These are phyloP conservation scores for Latrodectus geometricus DNA, from an alignment of 1,140 invertebrate species.

Conservation along the genomic window DNA sequence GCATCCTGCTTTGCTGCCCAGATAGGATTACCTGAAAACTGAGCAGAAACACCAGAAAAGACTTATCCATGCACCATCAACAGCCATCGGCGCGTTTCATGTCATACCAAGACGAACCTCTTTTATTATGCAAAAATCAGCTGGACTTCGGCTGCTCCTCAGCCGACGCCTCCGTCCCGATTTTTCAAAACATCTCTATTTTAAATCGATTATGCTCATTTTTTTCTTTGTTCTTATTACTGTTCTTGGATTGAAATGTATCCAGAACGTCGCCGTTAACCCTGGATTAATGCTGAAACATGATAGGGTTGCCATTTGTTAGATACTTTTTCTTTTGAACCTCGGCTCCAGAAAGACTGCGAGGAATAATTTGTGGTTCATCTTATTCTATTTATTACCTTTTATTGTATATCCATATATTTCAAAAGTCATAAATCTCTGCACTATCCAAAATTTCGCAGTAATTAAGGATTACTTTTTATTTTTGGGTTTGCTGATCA, in stretches of 20 bases:
- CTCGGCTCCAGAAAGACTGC: background rate
- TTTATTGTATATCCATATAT: no score
- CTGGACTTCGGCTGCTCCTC: background rate
- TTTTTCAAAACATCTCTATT: background rate
- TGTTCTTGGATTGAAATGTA: background rate
- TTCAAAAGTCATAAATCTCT: no score
- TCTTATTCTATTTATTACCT: no score
- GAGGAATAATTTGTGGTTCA: background rate
- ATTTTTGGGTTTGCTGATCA: no score
- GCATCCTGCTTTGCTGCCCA: background rate
- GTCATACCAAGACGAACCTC: background rate
- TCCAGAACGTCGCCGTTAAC: no score
- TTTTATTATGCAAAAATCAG: background rate
- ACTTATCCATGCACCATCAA: background rate
- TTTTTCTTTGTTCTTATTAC: background rate
- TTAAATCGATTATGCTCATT: background rate
- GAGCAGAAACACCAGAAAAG: background rate
- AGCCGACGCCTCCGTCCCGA: background rate
- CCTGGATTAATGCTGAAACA: no score
- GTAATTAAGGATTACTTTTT: no score
- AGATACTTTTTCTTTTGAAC: background rate
- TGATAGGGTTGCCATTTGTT: background rate
- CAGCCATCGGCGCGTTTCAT: background rate
- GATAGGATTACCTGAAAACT: background rate
- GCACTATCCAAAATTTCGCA: no score